phyloP scores from a whole-genome alignment of 2,797 vertebrate species.

The Melanogrammus aeglefinus region DNA sequence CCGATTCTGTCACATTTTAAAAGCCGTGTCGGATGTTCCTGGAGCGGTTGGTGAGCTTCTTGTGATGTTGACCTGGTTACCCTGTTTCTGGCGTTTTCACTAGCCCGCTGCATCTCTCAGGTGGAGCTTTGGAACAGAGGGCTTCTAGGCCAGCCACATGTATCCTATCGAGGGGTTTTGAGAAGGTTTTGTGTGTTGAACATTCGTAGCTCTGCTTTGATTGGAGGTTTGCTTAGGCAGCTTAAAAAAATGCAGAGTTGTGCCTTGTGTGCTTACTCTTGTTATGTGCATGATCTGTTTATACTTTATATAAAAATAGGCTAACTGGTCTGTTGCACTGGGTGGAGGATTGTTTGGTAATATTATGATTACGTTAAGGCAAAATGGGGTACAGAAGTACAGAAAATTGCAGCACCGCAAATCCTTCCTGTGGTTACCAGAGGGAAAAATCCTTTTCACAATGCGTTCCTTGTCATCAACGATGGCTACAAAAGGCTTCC shows the following conservation, averaged over 20 bases:
- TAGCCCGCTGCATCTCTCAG: neutral
- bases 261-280: neutral
- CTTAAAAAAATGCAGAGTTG: neutral
- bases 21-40: neutral
- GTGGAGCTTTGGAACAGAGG: neutral
- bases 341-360: neutral
- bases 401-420: constrained; percentile 36
- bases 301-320: neutral
- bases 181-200: neutral
- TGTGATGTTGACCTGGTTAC: constrained; percentile 34
- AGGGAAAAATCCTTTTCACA: constrained; percentile 58
- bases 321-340: neutral
- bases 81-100: constrained; percentile 58
- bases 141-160: neutral
- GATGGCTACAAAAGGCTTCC: neutral
- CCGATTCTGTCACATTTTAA: constrained; percentile 62
- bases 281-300: neutral
- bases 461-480: constrained; percentile 48
- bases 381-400: constrained; percentile 11
- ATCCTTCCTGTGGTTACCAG: constrained; percentile 45
- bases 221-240: neutral
- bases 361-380: constrained; percentile 16
- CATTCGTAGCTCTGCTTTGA: neutral
- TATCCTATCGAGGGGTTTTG: neutral
- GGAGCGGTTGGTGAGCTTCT: neutral